Base-by-base conservation (phyloP, 1,140 invertebrate species). In the Chionoecetes opilio region DNA sequence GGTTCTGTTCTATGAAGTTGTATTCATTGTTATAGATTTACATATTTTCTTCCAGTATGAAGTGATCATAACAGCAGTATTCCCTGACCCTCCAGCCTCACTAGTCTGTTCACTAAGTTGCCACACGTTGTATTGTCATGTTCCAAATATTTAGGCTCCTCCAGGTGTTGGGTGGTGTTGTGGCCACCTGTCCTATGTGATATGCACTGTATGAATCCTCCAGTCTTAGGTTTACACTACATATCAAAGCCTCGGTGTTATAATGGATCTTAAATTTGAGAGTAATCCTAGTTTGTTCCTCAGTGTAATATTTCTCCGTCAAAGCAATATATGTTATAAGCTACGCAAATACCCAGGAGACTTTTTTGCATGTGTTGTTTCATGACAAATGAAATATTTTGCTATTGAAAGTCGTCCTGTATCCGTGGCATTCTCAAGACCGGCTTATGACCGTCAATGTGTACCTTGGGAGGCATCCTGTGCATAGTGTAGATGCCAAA, bases 1-100 rank as follows among this genome's bases (percentile, higher is more conserved):
- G 63, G 63, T 75, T 75, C 26, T 75, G 63, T 75, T 75, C 63
- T 26, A 75, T n/a, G 63, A n/a, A 75, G n/a, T 75, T n/a, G 63
- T 75, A 75, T n/a, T 75, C 63, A 75, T 75, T 75, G 63, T 75
- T 75, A 75, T 75, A 75, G 63, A 75, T n/a, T 75, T 75, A 75
- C 21, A 75, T 75, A 75, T 75, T 75, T 75, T 75, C 63, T 75
- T 75, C 63, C 63, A 75, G 6, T 75, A 75, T 75, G n/a, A 75
- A 75, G 63, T 75, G 63, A 75, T 75, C 21, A 75, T 75, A 75
- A 75, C 63, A 75, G 63, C 63, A 75, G 63, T 75, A 75, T 75
- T 75, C 63, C 53, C 63, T 26, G n/a, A 21, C 63, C 63, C 26
- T 11, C 63, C 63, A 75, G 63, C 63, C 63, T 75, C 63, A 75